A percentile compares a stretch with the other conserved stretches of the same genome.
These are phyloP conservation scores for Merluccius polli DNA, from an alignment of 2,797 vertebrate genomes.

Conservation along the genomic window DNA sequence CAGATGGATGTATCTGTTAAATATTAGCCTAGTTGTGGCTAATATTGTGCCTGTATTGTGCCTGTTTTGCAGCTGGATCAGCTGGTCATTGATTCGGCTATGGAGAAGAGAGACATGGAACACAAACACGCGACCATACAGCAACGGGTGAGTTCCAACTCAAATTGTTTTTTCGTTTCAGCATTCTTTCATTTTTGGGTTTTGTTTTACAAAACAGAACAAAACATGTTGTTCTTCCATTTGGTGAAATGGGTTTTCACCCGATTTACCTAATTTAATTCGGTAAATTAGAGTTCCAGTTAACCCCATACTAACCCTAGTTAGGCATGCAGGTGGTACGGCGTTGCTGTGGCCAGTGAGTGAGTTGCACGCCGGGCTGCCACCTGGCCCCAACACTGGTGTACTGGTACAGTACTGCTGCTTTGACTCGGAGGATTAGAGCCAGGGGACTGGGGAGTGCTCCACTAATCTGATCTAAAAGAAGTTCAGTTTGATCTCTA, in stretches of 20 bases:
- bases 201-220: not conserved
- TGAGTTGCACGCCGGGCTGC: slow-evolving; percentile 6
- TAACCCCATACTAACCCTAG: not conserved
- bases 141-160: slow-evolving; percentile 81
- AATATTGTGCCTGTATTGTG: not conserved
- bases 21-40: not conserved
- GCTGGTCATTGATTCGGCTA: slow-evolving; percentile 93
- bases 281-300: not conserved
- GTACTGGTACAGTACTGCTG: slow-evolving; percentile 33
- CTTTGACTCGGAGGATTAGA: slow-evolving; percentile 59
- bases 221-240: not conserved
- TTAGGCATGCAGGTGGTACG: not conserved
- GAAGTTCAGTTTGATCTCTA: slow-evolving; percentile 47
- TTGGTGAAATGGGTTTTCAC: not conserved
- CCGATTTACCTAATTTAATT: not conserved
- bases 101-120: slow-evolving; percentile 98
- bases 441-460: slow-evolving; percentile 45
- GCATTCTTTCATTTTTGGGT: not conserved
- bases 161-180: not conserved
- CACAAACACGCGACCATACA: slow-evolving; percentile 93
- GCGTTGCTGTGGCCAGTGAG: no score
- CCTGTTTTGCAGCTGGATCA: slow-evolving; percentile 83
- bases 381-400: slow-evolving; percentile 29
- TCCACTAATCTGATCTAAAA: slow-evolving; percentile 56
- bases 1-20: not conserved